Evolutionary conservation across 2,113 vertebrate species (phyloP), one percentile per base, ranked within the genome.

Genomic region (Osmerus eperlanus): DNA sequence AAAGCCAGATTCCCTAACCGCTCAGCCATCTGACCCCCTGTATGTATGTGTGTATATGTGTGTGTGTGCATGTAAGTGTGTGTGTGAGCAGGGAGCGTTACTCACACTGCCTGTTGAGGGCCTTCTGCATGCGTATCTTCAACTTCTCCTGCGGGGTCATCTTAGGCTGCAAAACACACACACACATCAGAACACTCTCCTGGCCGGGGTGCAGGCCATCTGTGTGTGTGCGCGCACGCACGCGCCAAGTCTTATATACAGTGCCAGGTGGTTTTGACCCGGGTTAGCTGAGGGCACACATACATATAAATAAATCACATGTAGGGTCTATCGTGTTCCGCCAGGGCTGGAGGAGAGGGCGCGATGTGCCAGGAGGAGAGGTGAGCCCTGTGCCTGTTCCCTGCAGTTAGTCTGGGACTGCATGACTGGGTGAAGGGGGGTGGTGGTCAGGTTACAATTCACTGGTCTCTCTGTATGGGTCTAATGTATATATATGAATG

Each of bases 31-130:
- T 23, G 23, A 8, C 12, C 2, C 3, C 13, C 18, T 36, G 14
- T 36, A n/a, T 36, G 23, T 18, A 25, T 16, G 16, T 23, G n/a
- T n/a, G 19, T 14, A 11, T 36, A 29, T 36, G 28, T 21, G 18
- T 60, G n/a, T 59, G 68, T 68, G 53, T 29, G 15, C 25, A 36
- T 51, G 68, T 19, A 14, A 1, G 41, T 47, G 68, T 52, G 25
- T 5, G 25, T 52, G 18, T n/a, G n/a, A 3, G 23, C n/a, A 14
- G 18, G 32, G n/a, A 63, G 1, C 0, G 47, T 3, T 4, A 90
- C 95, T 84, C 83, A 97, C 96, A 97, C 78, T 97, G 96, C 82
- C 92, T 93, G 92, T 97, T 98, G 73, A 98, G 92, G 0, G 96
- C 96, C 85, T 95, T 97, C 87, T 97, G 95, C 96, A 98, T 98